Evolutionary conservation across 2,888 invertebrate genomes (phyloP), one percentile per base, ranked within the genome.

Genomic region (Prosapia bicincta): DNA sequence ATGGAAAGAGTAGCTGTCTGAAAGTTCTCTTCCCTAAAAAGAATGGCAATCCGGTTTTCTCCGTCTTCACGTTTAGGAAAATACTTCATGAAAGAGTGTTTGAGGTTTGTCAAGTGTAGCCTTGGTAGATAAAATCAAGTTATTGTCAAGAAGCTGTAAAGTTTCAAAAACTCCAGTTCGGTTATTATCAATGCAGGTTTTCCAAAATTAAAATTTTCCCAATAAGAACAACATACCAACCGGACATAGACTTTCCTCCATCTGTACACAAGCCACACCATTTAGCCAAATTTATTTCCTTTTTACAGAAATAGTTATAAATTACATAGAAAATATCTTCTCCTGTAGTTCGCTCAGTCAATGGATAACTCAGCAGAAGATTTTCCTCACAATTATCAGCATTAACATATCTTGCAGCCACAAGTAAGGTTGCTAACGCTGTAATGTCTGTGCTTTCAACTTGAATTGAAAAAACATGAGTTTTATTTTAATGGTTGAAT

Each of bases 281-380:
- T 38, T 38, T 38, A 38, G 38, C n/a, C 69, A 69, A 25, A 69
- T 69, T 26, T 7, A 69, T 69, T 26, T 69, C 26, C 28, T 69
- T 69, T 28, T 26, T 26, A 69, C 69, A 25, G 6, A 69, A 69
- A 26, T 69, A 69, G 28, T 69, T 15, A 69, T 26, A 28, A 26
- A 10, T 25, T 10, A 38, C 69, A 69, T 7, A 13, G n/a, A 69
- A 69, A 13, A 69, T 69, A n/a, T 69, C 69, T 69, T 69, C 28
- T 26, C 69, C 69, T 69, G 69, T 69, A n/a, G 13, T 69, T 69
- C 20, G 69, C 69, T 69, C 69, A 69, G 69, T 69, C 69, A 69
- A 26, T 69, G 26, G 26, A 69, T 26, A 26, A n/a, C 69, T 26
- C 6, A 69, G 28, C 23, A 69, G 2, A 26, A 69, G 3, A 69